phyloP scores from a whole-genome alignment of 1,140 invertebrate species.

The Lineus longissimus region DNA sequence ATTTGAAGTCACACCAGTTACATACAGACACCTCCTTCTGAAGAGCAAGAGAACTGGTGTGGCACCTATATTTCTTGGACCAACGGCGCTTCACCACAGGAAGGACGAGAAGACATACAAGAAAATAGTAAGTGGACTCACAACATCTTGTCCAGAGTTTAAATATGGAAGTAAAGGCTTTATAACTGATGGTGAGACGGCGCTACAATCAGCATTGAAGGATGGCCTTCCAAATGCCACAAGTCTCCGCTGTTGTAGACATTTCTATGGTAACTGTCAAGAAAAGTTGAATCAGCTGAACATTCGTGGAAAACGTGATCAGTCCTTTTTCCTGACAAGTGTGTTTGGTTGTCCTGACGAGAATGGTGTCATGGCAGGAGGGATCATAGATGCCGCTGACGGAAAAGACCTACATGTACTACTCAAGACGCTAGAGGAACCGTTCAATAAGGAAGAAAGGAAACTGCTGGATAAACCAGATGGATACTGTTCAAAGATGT shows the following conservation, averaged over 20 bases:
- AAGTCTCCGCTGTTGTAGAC: background rate
- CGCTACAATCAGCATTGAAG: background rate
- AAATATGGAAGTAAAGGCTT: background rate
- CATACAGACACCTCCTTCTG: background rate
- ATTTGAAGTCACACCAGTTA: slow-evolving; percentile 4
- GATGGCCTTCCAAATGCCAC: background rate
- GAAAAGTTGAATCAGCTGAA: background rate
- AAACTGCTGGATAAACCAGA: background rate
- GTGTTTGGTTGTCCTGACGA: background rate
- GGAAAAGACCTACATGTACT: too few species aligned
- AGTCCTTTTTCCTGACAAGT: background rate
- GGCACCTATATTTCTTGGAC: background rate
- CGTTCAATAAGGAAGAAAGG: too few species aligned
- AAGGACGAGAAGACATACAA: background rate
- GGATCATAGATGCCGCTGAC: too few species aligned
- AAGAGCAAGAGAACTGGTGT: background rate
- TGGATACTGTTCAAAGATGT: background rate
- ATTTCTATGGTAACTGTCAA: background rate
- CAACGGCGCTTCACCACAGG: background rate
- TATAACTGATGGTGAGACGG: background rate
- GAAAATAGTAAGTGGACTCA: background rate
- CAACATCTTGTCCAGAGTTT: background rate
- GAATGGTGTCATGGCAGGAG: too few species aligned
- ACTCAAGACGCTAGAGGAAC: too few species aligned
- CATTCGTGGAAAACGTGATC: background rate